Evolutionary conservation across 2,797 vertebrate genomes (phyloP).

Genomic region (Neosalanx taihuensis): DNA sequence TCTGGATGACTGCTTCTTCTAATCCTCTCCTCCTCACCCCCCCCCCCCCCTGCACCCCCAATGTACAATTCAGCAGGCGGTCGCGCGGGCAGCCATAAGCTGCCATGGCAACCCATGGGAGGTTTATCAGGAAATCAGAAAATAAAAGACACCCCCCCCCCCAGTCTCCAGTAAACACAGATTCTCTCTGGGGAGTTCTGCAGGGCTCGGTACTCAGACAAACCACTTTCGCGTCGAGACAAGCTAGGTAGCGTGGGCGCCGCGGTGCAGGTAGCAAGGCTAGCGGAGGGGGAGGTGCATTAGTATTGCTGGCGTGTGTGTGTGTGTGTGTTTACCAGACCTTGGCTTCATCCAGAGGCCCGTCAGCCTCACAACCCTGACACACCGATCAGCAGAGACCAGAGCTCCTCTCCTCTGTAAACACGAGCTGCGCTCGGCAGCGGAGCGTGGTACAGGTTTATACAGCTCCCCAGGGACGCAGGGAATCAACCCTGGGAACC

Average conservation of each 20-base stretch:
- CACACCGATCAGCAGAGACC: constrained; percentile 33
- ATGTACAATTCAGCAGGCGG: constrained; percentile 62
- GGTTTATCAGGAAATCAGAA: constrained; percentile 68
- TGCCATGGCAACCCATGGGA: constrained; percentile 58
- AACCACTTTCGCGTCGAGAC: constrained; percentile 41
- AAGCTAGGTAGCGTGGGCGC: neutral
- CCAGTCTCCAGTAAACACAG: constrained; percentile 59
- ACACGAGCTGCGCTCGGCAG: constrained; percentile 56
- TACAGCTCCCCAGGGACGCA: constrained; percentile 41
- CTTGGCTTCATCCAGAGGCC: constrained; percentile 15
- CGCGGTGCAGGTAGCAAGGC: constrained; percentile 34
- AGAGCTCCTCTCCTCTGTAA: constrained; percentile 42
- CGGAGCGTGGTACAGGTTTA: constrained; percentile 54
- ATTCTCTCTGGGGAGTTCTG: constrained; percentile 39
- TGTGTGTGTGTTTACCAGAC: constrained; percentile 28
- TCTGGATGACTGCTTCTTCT: constrained; percentile 72
- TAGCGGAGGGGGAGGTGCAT: constrained; percentile 28
- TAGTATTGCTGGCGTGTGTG: constrained; percentile 14
- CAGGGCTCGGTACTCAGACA: constrained; percentile 16
- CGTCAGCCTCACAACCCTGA: constrained; percentile 28
- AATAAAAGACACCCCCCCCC: constrained; percentile 62
- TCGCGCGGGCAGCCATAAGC: constrained; percentile 52
- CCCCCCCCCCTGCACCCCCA: constrained; percentile 43
- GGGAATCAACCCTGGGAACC: constrained; percentile 30
- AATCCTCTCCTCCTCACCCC: constrained; percentile 64